These are phyloP conservation scores for Chaetogeoica ovagalla DNA, from an alignment of 2,888 invertebrate species.

Conservation along the genomic window DNA sequence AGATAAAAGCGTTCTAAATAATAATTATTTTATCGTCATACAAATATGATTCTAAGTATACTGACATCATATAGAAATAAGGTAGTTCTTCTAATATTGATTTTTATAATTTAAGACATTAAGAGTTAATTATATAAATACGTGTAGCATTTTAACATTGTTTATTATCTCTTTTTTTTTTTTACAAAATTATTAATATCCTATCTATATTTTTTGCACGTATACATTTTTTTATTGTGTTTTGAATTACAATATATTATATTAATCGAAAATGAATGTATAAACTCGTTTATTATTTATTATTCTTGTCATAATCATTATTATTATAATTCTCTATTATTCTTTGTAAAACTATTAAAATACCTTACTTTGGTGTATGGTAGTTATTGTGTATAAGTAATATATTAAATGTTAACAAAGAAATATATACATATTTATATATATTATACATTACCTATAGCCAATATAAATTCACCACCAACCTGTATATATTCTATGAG, in stretches of 20 bases:
- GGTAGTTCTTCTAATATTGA: constrained; percentile 2
- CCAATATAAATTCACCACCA: not conserved
- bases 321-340: too few species aligned
- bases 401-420: not conserved
- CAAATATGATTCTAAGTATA: too few species aligned
- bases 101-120: not conserved
- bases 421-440: too few species aligned
- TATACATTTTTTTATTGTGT: constrained; percentile 14
- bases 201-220: constrained; percentile 4
- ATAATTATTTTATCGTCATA: too few species aligned
- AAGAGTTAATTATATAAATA: not conserved
- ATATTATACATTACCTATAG: not conserved
- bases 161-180: not conserved
- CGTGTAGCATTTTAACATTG: constrained; percentile 10
- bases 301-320: not conserved
- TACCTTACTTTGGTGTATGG: not conserved
- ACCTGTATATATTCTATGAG: not conserved
- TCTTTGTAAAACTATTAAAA: not conserved
- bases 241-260: constrained; percentile 12
- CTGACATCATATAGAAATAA: not conserved
- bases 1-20: too few species aligned
- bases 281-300: constrained; percentile 18
- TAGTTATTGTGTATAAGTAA: too few species aligned
- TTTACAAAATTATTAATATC: not conserved
- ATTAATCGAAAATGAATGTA: not conserved